Evolutionary conservation across 2,797 vertebrate genomes (phyloP), one percentile per base, ranked within the genome.

Genomic region (Carapus acus): DNA sequence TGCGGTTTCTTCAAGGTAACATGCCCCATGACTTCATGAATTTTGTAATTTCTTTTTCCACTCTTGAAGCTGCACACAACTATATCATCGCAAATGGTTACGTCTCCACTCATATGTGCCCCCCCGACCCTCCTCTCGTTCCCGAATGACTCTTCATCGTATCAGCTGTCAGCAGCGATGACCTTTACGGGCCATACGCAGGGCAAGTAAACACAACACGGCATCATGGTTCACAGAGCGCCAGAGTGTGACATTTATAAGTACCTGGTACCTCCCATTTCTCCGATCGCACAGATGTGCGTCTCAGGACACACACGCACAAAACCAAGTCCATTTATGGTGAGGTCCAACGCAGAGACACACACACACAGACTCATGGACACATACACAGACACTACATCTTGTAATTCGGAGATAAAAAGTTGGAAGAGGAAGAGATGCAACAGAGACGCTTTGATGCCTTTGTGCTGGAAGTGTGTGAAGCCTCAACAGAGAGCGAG

Each of bases 131-230:
- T n/a, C n/a, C n/a, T n/a, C n/a, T n/a, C n/a, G n/a, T n/a, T n/a
- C n/a, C n/a, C n/a, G n/a, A n/a, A 33, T 15, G 29, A 51, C 59
- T 47, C 64, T 62, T 63, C 74, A 73, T 62, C 58, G 52, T 1
- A 6, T 55, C 22, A 55, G 57, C 61, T 55, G 67, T 62, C 76
- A 72, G 54, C 66, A 37, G 55, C 49, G 51, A 37, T 24, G 53
- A 62, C 63, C 63, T 65, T 60, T 57, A 50, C 52, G 45, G 71
- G 69, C 63, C 73, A 54, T n/a, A 18, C 52, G 41, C 18, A 31
- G 76, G 74, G 62, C 15, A 60, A 68, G 64, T 51, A 65, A 78
- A 73, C 66, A 63, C 63, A 50, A 18, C 46, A 3, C 36, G 2
- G 65, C n/a, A 21, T 50, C n/a, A 9, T 7, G 53, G 43, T 46